phyloP scores from a whole-genome alignment of 2,113 vertebrate genomes.

The Passerina amoena region DNA sequence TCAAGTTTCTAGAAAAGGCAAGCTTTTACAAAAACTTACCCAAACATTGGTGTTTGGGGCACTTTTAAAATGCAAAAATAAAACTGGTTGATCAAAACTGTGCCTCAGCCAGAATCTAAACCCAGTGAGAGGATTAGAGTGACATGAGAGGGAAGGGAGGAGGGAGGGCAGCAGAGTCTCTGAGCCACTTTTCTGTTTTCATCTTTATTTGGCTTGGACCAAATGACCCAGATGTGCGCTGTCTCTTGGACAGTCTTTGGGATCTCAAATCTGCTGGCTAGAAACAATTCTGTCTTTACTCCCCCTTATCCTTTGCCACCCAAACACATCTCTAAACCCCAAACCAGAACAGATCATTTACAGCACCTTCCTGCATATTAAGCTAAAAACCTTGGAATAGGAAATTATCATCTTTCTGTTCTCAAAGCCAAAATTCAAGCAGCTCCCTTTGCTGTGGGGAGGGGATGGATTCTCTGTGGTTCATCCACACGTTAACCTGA shows the following conservation, averaged over 20 bases:
- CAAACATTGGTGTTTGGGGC: neutral
- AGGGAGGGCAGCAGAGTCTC: rapidly evolving
- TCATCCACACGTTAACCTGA: neutral
- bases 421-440: neutral
- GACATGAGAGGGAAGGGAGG: neutral
- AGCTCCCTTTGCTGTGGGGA: neutral
- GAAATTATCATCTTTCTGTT: neutral
- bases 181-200: neutral
- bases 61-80: neutral
- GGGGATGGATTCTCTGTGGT: neutral
- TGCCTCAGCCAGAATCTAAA: neutral
- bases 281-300: neutral
- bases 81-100: neutral
- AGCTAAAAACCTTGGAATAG: neutral
- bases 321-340: neutral
- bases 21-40: neutral
- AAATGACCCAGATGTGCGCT: neutral
- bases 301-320: neutral
- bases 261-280: neutral
- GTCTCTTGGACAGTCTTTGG: neutral
- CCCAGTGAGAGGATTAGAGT: neutral
- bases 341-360: neutral
- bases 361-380: neutral
- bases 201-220: neutral
- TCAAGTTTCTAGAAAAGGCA: neutral